Evolutionary conservation across 2,113 vertebrate species (phyloP), one percentile per base, ranked within the genome.

Genomic region (Sapajus apella): DNA sequence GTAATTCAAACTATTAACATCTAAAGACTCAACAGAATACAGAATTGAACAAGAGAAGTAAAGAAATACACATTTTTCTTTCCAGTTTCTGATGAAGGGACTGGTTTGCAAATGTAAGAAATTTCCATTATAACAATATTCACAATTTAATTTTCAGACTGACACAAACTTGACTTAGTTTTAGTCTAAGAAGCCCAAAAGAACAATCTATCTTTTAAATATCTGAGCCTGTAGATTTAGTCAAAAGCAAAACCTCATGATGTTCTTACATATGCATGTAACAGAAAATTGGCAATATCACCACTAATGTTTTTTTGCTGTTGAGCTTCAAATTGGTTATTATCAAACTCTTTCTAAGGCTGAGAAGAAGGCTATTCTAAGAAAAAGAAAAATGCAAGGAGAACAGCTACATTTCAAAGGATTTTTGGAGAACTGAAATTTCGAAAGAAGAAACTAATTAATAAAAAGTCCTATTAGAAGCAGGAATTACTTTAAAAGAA

Each of bases 391-490:
- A 93, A 79, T 8, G 64, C 37, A 35, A 43, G 72, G 86, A 96
- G 94, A 97, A 93, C 20, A 85, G 79, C 72, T 90, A 85, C 21
- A 77, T 96, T 97, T 97, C 92, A 98, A 97, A 97, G 90, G 75
- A 56, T 90, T 93, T 96, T 93, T 80, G 56, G 83, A 95, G 87
- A 92, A 88, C 40, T 96, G 80, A 83, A 77, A 93, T 95, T 94
- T 79, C 90, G 82, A 94, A 96, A 97, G 90, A 94, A 92, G 68
- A 97, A 98, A 96, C 93, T 97, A 98, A 98, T 97, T 98, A 97
- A 96, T 92, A 91, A 95, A 96, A 92, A 89, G n/a, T 93, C 96
- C 90, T 95, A 91, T 96, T 97, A 97, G 92, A 97, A 97, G 81
- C 77, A 58, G 64, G 81, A 91, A 91, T 91, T 95, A 37, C 75